phyloP scores from a whole-genome alignment of 2,113 vertebrate species.

The Campylomormyrus tamandua region DNA sequence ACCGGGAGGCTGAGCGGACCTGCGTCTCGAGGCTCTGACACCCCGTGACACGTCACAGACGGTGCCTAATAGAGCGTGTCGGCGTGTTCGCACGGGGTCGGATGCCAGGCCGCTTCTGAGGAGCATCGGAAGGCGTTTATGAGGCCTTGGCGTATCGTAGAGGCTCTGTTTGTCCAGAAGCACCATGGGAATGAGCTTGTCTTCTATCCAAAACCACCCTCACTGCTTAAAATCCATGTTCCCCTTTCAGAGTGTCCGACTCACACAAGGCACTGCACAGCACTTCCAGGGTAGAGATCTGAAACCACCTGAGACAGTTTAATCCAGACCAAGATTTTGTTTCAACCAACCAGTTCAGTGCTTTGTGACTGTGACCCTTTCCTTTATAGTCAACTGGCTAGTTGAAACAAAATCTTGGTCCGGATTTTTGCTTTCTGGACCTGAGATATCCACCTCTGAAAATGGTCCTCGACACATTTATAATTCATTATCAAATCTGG shows the following conservation, averaged over 20 bases:
- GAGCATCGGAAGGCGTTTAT: not conserved
- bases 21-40: not conserved
- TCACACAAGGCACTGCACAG: not conserved
- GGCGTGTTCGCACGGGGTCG: not conserved
- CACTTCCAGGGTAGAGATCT: not conserved
- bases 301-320: not conserved
- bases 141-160: not conserved
- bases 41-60: not conserved
- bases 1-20: not conserved
- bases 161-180: not conserved
- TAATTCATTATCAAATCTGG: not conserved
- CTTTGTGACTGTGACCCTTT: not conserved
- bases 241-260: not conserved
- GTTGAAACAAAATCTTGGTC: not conserved
- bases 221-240: not conserved
- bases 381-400: not conserved
- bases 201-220: not conserved
- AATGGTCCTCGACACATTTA: not conserved
- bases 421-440: not conserved
- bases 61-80: not conserved
- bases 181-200: not conserved
- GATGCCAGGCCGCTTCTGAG: not conserved
- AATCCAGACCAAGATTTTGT: not conserved
- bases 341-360: not conserved
- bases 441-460: not conserved